Percentiles rank a stretch among this genome's conserved stretches.
phyloP scores from a whole-genome alignment of 1,140 invertebrate species.

The Chionoecetes opilio region DNA sequence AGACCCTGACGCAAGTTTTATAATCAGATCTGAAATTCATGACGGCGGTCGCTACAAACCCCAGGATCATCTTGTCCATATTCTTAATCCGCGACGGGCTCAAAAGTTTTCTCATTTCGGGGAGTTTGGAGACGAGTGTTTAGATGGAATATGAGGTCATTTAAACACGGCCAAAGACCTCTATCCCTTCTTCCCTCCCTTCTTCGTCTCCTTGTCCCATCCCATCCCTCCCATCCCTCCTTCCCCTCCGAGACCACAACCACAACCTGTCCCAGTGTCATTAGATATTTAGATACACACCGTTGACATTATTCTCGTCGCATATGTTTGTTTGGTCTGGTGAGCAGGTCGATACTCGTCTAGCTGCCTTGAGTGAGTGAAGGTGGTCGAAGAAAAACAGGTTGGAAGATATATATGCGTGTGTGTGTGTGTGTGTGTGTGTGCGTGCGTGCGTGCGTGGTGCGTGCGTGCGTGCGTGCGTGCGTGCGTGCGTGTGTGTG shows the following conservation, averaged over 20 bases:
- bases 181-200: not conserved
- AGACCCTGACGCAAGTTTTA: constrained; percentile 54
- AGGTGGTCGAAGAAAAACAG: too few species aligned
- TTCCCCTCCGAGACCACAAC: not conserved
- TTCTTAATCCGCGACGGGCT: constrained; percentile 42
- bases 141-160: constrained; percentile 47
- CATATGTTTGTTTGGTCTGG: not conserved
- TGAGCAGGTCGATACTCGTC: not conserved
- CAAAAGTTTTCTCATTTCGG: constrained; percentile 61
- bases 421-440: constrained; percentile 13
- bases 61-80: constrained; percentile 59
- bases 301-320: not conserved
- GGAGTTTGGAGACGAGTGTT: constrained; percentile 57
- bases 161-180: not conserved
- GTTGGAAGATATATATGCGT: too few species aligned
- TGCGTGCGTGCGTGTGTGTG: too few species aligned
- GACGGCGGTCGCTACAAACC: constrained; percentile 42
- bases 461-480: not conserved
- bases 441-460: too few species aligned
- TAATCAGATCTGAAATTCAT: constrained; percentile 57
- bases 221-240: not conserved
- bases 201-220: not conserved
- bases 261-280: not conserved
- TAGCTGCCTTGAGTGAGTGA: too few species aligned
- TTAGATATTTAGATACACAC: not conserved